These are phyloP conservation scores for Rhyacichthys aspro DNA, from an alignment of 2,797 vertebrate species.

Conservation along the genomic window DNA sequence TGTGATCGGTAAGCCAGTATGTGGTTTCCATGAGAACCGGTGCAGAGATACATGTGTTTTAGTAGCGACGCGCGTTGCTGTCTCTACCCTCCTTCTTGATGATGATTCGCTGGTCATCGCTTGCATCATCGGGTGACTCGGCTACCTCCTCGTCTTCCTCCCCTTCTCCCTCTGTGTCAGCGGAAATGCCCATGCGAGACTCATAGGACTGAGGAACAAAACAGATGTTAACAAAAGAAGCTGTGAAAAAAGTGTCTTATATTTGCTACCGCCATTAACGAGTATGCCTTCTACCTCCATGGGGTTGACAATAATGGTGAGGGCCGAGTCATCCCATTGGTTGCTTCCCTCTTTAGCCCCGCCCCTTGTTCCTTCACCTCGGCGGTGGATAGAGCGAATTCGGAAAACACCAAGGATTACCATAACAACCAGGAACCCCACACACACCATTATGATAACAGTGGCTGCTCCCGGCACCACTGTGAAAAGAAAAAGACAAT, in stretches of 20 bases:
- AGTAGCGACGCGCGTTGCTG: constrained; percentile 84
- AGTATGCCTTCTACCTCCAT: constrained; percentile 89
- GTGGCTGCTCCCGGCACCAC: constrained; percentile 96
- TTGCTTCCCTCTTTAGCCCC: constrained; percentile 83
- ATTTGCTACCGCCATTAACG: background rate
- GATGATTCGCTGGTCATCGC: constrained; percentile 87
- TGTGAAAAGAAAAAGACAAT: constrained; percentile 38
- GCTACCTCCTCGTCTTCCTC: constrained; percentile 86
- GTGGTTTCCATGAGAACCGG: constrained; percentile 71
- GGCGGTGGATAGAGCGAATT: constrained; percentile 94
- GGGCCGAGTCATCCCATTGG: constrained; percentile 97
- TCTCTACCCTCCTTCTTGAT: constrained; percentile 85
- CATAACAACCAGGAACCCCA: constrained; percentile 97
- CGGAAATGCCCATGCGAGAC: constrained; percentile 80
- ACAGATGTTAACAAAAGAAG: constrained; percentile 6
- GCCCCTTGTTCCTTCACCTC: constrained; percentile 78
- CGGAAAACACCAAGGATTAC: constrained; percentile 95
- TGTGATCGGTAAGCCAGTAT: constrained; percentile 66
- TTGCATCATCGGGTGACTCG: constrained; percentile 85
- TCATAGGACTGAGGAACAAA: constrained; percentile 76
- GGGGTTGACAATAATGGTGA: constrained; percentile 98
- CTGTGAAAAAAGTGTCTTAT: background rate
- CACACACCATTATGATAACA: constrained; percentile 97
- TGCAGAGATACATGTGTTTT: constrained; percentile 68
- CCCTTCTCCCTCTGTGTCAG: constrained; percentile 76